phyloP scores from a whole-genome alignment of 64 coral and sea anemone species.

The Montipora sp. region DNA sequence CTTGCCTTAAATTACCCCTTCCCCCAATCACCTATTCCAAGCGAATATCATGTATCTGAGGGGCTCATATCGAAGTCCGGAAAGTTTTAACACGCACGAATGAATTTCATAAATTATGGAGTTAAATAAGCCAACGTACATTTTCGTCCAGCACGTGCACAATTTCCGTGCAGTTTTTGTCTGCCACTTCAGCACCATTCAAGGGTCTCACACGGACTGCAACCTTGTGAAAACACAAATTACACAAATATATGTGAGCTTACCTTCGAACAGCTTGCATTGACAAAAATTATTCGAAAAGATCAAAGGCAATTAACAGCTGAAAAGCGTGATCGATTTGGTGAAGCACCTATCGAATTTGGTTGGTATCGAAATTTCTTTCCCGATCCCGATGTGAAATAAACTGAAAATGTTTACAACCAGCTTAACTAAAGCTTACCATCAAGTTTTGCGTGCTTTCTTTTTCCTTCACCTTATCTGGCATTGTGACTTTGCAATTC shows the following conservation, averaged over 20 bases:
- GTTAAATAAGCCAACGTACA: background rate
- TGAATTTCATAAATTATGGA: too few species aligned
- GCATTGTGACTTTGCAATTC: slow-evolving; percentile 45
- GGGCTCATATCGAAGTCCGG: too few species aligned
- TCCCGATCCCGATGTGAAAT: background rate
- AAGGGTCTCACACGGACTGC: slow-evolving; percentile 71
- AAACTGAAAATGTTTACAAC: too few species aligned
- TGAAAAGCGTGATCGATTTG: background rate
- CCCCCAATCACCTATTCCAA: too few species aligned
- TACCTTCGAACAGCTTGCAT: background rate
- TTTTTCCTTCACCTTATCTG: slow-evolving; percentile 62
- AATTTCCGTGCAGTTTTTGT: slow-evolving; percentile 47
- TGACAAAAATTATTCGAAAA: background rate
- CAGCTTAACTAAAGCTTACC: slow-evolving; percentile 24
- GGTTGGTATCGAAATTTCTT: background rate
- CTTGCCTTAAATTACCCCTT: too few species aligned
- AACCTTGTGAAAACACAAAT: slow-evolving; percentile 45
- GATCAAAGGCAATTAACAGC: too few species aligned
- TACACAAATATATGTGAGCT: too few species aligned
- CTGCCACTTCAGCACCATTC: slow-evolving; percentile 50
- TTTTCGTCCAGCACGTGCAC: slow-evolving; percentile 66
- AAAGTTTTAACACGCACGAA: too few species aligned
- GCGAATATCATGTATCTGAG: too few species aligned
- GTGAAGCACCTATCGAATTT: too few species aligned
- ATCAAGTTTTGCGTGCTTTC: slow-evolving; percentile 51